These are phyloP conservation scores for Anneissia japonica DNA, from an alignment of 35 echinoderm and acorn worm genomes.

Conservation along the genomic window DNA sequence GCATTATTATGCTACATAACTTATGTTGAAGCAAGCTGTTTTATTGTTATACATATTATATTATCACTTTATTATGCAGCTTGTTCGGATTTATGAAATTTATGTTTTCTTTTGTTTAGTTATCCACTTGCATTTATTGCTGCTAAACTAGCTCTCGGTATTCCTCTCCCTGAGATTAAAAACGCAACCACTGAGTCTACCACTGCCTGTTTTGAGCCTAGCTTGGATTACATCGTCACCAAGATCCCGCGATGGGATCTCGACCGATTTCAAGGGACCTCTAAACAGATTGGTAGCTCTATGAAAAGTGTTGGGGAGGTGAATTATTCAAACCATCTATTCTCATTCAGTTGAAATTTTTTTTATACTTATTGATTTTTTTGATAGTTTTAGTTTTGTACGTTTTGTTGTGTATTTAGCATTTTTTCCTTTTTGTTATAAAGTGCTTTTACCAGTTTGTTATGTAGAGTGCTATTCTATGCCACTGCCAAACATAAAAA, in stretches of 20 bases:
- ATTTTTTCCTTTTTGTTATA: too few species aligned
- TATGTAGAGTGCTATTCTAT: too few species aligned
- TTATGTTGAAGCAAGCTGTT: neutral
- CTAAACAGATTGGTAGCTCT: conserved; percentile 80
- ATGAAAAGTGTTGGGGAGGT: conserved; percentile 99
- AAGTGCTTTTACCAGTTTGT: too few species aligned
- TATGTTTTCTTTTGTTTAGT: conserved; percentile 17
- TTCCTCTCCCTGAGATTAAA: conserved; percentile 74
- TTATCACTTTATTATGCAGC: too few species aligned
- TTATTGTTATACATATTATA: neutral
- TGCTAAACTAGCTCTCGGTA: conserved; percentile 86
- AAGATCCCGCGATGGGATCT: conserved; percentile 99
- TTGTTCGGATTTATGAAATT: neutral
- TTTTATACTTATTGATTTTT: too few species aligned
- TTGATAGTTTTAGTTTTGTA: too few species aligned
- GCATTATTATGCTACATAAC: neutral
- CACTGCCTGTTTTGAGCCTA: conserved; percentile 97
- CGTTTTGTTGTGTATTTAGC: too few species aligned
- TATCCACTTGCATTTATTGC: conserved; percentile 97
- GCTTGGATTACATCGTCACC: conserved; percentile 93
- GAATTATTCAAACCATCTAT: too few species aligned
- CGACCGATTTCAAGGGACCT: conserved; percentile 90
- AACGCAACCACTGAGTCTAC: conserved; percentile 92
- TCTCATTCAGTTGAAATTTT: too few species aligned
- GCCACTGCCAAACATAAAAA: too few species aligned